Evolutionary conservation across 2,113 vertebrate genomes (phyloP).

Genomic region (Mus spicilegus): DNA sequence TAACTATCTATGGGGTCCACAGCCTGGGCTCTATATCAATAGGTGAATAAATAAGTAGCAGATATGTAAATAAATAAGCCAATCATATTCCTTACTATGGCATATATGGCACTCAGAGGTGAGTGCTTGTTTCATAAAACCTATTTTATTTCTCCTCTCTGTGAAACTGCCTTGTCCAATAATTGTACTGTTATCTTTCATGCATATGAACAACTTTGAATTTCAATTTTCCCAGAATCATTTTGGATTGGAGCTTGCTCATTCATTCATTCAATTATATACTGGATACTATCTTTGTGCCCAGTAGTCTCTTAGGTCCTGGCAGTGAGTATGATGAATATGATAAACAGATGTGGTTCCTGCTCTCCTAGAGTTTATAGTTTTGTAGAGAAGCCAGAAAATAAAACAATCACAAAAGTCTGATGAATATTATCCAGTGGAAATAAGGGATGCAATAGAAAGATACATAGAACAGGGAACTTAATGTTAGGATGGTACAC

Average conservation of each 20-base stretch:
- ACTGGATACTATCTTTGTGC: neutral
- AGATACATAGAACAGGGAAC: neutral
- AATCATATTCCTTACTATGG: slow-evolving; percentile 26
- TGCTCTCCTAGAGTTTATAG: neutral
- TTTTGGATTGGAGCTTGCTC: neutral
- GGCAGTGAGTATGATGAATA: slow-evolving; percentile 20
- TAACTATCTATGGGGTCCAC: neutral
- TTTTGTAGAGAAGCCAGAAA: slow-evolving; percentile 36
- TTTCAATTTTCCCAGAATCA: neutral
- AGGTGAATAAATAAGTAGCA: neutral
- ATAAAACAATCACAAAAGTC: slow-evolving; percentile 48
- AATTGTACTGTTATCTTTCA: slow-evolving; percentile 52
- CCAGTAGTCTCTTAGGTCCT: neutral
- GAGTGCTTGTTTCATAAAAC: slow-evolving; percentile 25
- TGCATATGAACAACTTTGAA: neutral
- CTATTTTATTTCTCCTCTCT: slow-evolving; percentile 1
- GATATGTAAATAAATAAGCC: neutral
- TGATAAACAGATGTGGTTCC: slow-evolving; percentile 1
- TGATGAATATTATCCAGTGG: slow-evolving; percentile 22
- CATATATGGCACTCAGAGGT: neutral
- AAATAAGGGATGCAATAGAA: slow-evolving; percentile 39
- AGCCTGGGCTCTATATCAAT: neutral
- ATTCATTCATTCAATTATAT: slow-evolving; percentile 29
- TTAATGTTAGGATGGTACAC: slow-evolving; percentile 14
- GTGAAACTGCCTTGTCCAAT: slow-evolving; percentile 24